phyloP scores from a whole-genome alignment of 92 coral and sea anemone genomes.

The Chrysogorgia sp. region DNA sequence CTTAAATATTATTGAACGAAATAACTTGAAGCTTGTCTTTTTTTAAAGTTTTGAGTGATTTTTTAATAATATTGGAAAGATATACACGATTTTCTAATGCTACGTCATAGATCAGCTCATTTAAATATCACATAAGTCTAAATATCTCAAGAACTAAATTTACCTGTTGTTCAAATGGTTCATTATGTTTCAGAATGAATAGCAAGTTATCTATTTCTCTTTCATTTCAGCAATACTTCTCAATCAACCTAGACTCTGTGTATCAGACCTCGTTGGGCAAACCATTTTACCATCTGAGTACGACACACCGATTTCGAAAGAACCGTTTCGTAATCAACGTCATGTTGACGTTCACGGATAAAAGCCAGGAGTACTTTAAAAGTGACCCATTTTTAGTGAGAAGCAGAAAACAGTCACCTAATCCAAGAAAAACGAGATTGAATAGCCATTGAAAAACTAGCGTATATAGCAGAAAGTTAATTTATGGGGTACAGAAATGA shows the following conservation, averaged over 20 bases:
- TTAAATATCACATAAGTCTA: too few relatives aligned
- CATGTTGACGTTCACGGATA: constrained; percentile 69
- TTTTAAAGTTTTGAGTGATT: too few relatives aligned
- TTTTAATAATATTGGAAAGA: too few relatives aligned
- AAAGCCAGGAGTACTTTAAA: constrained; percentile 37
- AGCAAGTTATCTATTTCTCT: not conserved
- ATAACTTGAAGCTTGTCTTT: too few relatives aligned
- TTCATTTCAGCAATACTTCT: constrained; percentile 47
- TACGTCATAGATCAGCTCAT: too few relatives aligned
- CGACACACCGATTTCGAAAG: constrained; percentile 73
- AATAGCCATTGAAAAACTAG: not conserved
- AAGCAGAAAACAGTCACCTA: constrained; percentile 47
- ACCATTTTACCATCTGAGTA: constrained; percentile 75
- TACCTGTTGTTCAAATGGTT: too few relatives aligned
- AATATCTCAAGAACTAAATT: too few relatives aligned
- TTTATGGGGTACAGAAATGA: too few relatives aligned
- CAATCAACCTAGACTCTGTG: constrained; percentile 87
- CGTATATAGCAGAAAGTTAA: too few relatives aligned
- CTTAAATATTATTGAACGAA: too few relatives aligned
- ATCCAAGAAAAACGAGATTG: constrained; percentile 18
- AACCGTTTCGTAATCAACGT: constrained; percentile 80
- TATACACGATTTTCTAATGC: too few relatives aligned
- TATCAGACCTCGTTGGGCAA: constrained; percentile 74
- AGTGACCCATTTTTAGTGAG: constrained; percentile 80
- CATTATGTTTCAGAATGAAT: too few relatives aligned